phyloP scores from a whole-genome alignment of 1,140 invertebrate species.

The Parapsyche elsis region DNA sequence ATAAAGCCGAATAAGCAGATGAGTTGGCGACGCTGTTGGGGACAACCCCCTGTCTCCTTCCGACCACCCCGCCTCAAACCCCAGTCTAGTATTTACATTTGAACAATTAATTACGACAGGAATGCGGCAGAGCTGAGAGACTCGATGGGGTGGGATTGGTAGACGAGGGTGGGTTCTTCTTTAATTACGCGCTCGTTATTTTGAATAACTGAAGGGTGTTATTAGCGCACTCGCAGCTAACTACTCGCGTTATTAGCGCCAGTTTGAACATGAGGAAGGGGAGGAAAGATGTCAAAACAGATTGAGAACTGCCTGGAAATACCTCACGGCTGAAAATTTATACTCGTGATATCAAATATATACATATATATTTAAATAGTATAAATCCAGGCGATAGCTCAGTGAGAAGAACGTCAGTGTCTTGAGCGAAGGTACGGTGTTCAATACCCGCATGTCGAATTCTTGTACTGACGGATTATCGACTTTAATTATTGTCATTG shows the following conservation, averaged over 20 bases:
- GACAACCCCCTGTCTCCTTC: neutral
- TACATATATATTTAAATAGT: no score
- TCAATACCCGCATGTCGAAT: no score
- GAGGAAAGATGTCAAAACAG: no score
- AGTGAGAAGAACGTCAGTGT: no score
- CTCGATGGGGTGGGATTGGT: neutral
- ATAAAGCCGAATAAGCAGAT: conserved; percentile 31
- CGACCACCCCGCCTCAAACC: neutral
- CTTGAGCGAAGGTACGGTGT: no score
- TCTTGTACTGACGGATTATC: no score
- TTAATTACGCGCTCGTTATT: conserved; percentile 40
- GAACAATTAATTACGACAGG: conserved; percentile 39
- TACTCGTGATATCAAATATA: no score
- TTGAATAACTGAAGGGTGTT: conserved; percentile 30
- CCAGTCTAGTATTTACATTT: conserved; percentile 33
- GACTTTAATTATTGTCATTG: no score
- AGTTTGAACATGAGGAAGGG: no score
- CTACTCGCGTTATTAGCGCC: neutral
- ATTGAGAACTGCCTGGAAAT: no score
- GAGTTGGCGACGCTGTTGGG: neutral
- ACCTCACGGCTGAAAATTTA: no score
- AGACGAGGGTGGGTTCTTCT: conserved; percentile 15
- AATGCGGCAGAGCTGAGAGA: conserved; percentile 1
- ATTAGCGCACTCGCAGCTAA: conserved; percentile 6
- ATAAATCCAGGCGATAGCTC: no score